Evolutionary conservation across 2,797 vertebrate species (phyloP), one percentile per base, ranked within the genome.

Genomic region (Sebastes hubbsi): DNA sequence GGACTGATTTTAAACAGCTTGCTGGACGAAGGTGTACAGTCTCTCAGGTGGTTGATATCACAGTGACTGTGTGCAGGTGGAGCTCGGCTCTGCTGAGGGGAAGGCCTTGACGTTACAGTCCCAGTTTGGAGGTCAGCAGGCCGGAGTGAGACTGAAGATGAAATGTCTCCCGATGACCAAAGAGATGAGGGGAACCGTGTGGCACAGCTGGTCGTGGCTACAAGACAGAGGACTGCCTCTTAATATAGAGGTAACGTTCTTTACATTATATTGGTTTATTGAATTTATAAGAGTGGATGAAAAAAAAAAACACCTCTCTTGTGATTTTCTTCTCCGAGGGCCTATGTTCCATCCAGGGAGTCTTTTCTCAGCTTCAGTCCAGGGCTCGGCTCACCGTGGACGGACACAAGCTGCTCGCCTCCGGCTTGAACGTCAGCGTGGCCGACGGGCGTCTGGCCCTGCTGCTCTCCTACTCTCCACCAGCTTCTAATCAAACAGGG

Each of bases 121-220:
- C 32, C 86, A 90, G 80, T 91, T 94, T 73, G 96, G 95, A 78
- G 65, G 86, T 82, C 80, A 88, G 34, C 71, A 82, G 62, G 82
- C 75, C 0, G 91, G 77, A 78, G 64, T 95, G 0, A 88, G 82
- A 54, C 82, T 95, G 5, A 86, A 91, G 80, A 78, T 93, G 24
- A 93, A 90, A 71, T 81, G 75, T 46, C 78, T 81, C 60, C 83
- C 87, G 38, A 67, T 69, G 63, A 89, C 34, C 29, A 94, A 91
- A 67, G 94, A 95, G 75, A 32, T 96, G 59, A 90, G 85, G 52
- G 95, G 90, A 62, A 86, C 12, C 25, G 55, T 96, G 62, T 92
- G 91, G 82, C 95, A 96, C 77, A 95, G 87, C 63, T 96, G 92
- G 90, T 64, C 89, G 0, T 94, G 93, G 94, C 87, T 96, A 10